These are phyloP conservation scores for Magallana gigas DNA, from an alignment of 1,140 invertebrate genomes.

Conservation along the genomic window DNA sequence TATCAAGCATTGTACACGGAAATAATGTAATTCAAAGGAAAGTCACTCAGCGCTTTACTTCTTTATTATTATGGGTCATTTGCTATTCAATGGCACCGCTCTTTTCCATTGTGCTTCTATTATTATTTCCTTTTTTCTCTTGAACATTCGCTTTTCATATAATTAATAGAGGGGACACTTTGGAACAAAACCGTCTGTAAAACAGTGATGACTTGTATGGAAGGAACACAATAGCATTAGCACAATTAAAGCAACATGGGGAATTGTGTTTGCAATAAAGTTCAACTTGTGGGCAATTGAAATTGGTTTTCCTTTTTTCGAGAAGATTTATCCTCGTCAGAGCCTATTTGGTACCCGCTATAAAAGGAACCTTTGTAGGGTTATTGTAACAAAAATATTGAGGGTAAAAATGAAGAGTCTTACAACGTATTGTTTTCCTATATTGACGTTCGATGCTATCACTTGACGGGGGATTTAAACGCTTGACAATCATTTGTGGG, in stretches of 20 bases:
- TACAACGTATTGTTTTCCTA: not conserved
- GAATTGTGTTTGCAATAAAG: constrained; percentile 32
- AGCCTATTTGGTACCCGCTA: not conserved
- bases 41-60: constrained; percentile 35
- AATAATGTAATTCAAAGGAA: constrained; percentile 34
- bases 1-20: constrained; percentile 28
- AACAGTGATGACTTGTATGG: constrained; percentile 29
- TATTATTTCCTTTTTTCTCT: constrained; percentile 32
- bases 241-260: constrained; percentile 23
- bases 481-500: constrained; percentile 1
- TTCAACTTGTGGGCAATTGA: constrained; percentile 35
- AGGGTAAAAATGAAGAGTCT: constrained; percentile 8
- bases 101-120: constrained; percentile 28
- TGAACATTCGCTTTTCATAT: constrained; percentile 33
- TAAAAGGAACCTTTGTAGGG: not conserved
- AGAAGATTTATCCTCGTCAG: constrained; percentile 20
- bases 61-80: constrained; percentile 36
- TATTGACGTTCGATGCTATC: constrained; percentile 20
- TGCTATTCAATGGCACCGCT: constrained; percentile 21
- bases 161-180: constrained; percentile 32
- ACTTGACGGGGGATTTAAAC: not conserved
- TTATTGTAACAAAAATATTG: constrained; percentile 22
- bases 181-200: constrained; percentile 24
- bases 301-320: not conserved
- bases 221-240: constrained; percentile 36